Conservation (phyloP, 2,888 invertebrate species). For the Cremastobaeus sp. region DNA sequence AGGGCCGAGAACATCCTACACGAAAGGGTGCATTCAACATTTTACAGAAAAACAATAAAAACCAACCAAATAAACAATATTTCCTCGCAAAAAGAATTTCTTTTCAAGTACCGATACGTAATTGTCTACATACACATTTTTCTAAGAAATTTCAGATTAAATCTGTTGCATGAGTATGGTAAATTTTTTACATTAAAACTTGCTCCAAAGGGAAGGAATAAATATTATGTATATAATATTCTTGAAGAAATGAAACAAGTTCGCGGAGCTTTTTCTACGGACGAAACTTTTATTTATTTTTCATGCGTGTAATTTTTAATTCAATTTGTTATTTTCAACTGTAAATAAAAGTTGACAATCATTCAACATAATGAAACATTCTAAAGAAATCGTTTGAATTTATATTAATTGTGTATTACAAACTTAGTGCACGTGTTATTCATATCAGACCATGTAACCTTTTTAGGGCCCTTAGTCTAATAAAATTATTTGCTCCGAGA, state of each 20-base stretch:
- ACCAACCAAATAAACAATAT: constrained; percentile 49
- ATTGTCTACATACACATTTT: constrained; percentile 43
- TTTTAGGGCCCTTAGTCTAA: constrained; percentile 70
- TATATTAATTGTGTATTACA: constrained; percentile 45
- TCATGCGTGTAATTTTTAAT: no score
- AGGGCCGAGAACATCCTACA: constrained; percentile 59
- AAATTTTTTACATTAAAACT: constrained; percentile 15
- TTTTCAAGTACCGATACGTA: constrained; percentile 38
- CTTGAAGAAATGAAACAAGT: no score
- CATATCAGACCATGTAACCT: constrained; percentile 59
- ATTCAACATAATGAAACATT: no score
- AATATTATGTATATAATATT: not conserved
- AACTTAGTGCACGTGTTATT: constrained; percentile 60
- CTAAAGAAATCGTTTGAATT: constrained; percentile 28
- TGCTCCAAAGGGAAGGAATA: not conserved
- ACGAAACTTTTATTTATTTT: no score
- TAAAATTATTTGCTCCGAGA: constrained; percentile 76
- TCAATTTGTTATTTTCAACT: no score
- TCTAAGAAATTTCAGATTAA: constrained; percentile 50
- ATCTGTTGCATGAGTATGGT: constrained; percentile 38
- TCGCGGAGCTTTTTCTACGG: no score
- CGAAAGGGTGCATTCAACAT: constrained; percentile 59
- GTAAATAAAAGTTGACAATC: no score
- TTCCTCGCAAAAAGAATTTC: constrained; percentile 39
- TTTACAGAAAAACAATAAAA: constrained; percentile 59